These are phyloP conservation scores for Andrena hattorfiana DNA, from an alignment of 2,888 invertebrate genomes.

Conservation along the genomic window DNA sequence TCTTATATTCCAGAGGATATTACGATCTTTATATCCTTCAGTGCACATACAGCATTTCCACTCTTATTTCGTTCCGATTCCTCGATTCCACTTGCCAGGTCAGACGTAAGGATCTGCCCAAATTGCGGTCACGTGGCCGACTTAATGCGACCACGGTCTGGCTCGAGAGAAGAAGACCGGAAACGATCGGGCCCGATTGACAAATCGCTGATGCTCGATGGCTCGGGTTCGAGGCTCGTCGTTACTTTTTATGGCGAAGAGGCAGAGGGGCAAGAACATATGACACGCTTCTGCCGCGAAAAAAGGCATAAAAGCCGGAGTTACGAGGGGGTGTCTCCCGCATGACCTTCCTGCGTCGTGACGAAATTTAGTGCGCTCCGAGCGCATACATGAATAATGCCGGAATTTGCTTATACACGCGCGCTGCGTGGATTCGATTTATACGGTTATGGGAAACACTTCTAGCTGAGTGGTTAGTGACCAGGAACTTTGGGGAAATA, in stretches of 20 bases:
- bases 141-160: not conserved
- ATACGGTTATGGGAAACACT: slow-evolving; percentile 13
- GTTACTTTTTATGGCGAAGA: slow-evolving; percentile 71
- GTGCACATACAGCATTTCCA: not conserved
- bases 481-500: slow-evolving; percentile 8
- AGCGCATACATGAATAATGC: slow-evolving; percentile 81
- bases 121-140: slow-evolving; percentile 4
- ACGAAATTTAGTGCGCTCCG: slow-evolving; percentile 81
- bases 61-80: not conserved
- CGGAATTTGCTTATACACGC: slow-evolving; percentile 75
- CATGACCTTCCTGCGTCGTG: slow-evolving; percentile 76
- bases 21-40: not conserved
- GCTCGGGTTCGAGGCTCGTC: slow-evolving; percentile 40
- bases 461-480: slow-evolving; percentile 1
- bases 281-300: slow-evolving; percentile 77
- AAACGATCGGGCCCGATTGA: slow-evolving; percentile 44
- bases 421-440: slow-evolving; percentile 46
- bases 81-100: not conserved
- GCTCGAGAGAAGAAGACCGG: slow-evolving; percentile 1
- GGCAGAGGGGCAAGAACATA: slow-evolving; percentile 73
- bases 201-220: slow-evolving; percentile 57
- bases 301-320: slow-evolving; percentile 79
- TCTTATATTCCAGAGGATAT: not conserved
- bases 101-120: not conserved
- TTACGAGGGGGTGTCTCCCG: slow-evolving; percentile 75